Evolutionary conservation across 1,140 invertebrate genomes (phyloP), one percentile per base, ranked within the genome.

Genomic region (Pogonus chalceus): DNA sequence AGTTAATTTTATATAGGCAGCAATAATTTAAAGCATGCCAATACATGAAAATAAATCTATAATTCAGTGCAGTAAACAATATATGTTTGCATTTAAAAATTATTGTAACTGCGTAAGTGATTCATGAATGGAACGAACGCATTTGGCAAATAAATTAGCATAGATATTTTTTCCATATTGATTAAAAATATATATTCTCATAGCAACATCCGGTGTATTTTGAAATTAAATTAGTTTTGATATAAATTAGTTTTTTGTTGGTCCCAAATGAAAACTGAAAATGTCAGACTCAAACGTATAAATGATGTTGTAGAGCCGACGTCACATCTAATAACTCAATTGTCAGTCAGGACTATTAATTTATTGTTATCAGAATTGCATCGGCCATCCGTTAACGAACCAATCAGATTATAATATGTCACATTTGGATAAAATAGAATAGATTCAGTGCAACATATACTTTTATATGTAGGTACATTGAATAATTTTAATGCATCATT

Each of bases 321-420:
- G 37, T 43, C 18, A 43, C 37, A 43, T 43, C 37, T 43, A 43
- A 43, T 43, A 43, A 43, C 37, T 43, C 37, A 43, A 43, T 43
- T 43, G 37, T 43, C 37, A 43, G 4, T 18, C 37, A n/a, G 37
- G 4, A 43, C 37, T 43, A 43, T 43, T 43, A 43, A 43, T 43
- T 43, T 43, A 43, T 43, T 43, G 37, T 43, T 43, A 43, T 43
- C 37, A 43, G 37, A 43, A 43, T 43, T 43, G 37, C 37, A 43
- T 43, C 37, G 18, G 37, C 18, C 37, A 43, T 43, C 37, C 37
- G 18, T 43, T 43, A 10, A 43, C 37, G 37, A 4, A 3, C 18
- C 7, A 10, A 43, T 43, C 37, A 43, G 37, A 43, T 43, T 43
- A 43, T 43, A 43, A 43, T 43, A 43, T 43, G 37, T 43, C 37